Evolutionary conservation across 2,113 vertebrate genomes (phyloP).

Genomic region (Pachycephala philippinensis): DNA sequence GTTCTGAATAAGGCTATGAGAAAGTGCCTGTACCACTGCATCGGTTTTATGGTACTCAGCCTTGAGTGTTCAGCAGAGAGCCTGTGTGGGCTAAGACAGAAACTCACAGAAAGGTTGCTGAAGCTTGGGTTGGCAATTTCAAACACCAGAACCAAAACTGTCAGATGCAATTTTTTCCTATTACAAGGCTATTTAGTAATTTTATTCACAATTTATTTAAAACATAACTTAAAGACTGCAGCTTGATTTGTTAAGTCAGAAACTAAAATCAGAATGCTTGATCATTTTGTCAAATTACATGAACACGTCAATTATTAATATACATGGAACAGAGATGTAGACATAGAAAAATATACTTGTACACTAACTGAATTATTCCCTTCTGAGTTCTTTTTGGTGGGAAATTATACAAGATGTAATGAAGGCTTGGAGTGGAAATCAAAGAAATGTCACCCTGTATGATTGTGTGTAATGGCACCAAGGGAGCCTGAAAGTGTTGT

Average conservation of each 20-base stretch:
- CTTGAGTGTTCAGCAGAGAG: neutral
- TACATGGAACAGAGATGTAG: neutral
- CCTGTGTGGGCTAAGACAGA: neutral
- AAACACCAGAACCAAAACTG: neutral
- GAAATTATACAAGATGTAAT: neutral
- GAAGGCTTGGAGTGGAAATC: conserved; percentile 32
- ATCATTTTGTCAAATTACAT: conserved; percentile 33
- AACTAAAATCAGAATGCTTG: neutral
- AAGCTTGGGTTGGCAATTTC: neutral
- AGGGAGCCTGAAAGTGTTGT: neutral
- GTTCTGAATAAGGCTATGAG: neutral
- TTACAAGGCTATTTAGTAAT: neutral
- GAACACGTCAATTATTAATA: conserved; percentile 22
- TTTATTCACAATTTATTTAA: conserved; percentile 35
- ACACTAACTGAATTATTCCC: conserved; percentile 3
- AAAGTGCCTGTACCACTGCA: neutral
- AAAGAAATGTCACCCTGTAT: neutral
- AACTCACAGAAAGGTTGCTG: neutral
- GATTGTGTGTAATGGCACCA: neutral
- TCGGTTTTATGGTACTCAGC: neutral
- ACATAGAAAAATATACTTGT: conserved; percentile 19
- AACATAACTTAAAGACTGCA: neutral
- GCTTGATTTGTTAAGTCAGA: neutral
- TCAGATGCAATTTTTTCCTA: neutral
- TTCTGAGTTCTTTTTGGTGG: conserved; percentile 1